Conservation (phyloP, 2,797 vertebrate species). For the Cercopithecus hamlyni region DNA sequence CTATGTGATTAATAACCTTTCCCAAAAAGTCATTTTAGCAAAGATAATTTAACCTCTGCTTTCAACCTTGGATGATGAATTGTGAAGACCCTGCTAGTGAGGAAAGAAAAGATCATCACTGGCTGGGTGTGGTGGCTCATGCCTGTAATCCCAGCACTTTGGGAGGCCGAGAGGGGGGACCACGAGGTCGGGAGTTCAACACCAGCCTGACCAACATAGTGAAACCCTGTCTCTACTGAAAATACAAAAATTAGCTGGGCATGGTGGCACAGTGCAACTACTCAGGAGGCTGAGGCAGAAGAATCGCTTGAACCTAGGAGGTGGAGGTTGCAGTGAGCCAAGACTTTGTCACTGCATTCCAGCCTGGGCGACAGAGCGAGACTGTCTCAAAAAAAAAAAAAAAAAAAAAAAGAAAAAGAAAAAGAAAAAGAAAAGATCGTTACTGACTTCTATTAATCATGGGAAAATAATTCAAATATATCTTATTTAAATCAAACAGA, state of each 20-base stretch:
- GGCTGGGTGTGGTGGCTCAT: background rate
- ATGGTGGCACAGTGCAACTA: background rate
- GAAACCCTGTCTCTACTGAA: background rate
- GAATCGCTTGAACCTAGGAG: background rate
- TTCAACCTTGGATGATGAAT: slow-evolving; percentile 28
- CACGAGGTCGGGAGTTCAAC: background rate
- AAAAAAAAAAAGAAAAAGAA: background rate
- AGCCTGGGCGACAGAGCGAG: too few relatives aligned
- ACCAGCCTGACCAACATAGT: background rate
- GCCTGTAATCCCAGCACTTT: background rate
- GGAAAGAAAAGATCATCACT: background rate
- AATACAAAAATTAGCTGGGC: background rate
- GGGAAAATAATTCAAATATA: slow-evolving; percentile 13
- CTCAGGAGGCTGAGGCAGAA: background rate
- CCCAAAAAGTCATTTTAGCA: slow-evolving; percentile 35
- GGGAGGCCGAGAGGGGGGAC: background rate
- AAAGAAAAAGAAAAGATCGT: background rate
- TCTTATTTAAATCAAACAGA: slow-evolving; percentile 22
- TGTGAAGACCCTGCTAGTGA: background rate
- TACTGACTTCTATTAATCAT: slow-evolving; percentile 1
- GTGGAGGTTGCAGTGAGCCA: too few relatives aligned
- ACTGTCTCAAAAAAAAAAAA: too few relatives aligned
- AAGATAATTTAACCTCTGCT: slow-evolving; percentile 48
- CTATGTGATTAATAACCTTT: slow-evolving; percentile 12
- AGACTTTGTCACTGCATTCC: too few relatives aligned